These are phyloP conservation scores for Danaus chrysippus DNA, from an alignment of 2,888 invertebrate genomes.

Conservation along the genomic window DNA sequence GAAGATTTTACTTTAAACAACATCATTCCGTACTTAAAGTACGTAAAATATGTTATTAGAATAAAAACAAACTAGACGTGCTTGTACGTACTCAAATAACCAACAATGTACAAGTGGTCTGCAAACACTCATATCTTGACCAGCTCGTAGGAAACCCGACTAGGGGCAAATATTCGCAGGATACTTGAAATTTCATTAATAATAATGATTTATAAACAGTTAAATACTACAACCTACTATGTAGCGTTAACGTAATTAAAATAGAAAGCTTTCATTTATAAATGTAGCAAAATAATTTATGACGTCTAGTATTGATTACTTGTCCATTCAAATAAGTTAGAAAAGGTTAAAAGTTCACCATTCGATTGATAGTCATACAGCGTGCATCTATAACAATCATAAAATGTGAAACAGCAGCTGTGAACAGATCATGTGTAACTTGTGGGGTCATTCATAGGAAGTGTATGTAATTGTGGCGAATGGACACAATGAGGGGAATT, in stretches of 20 bases:
- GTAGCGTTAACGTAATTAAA: too few relatives aligned
- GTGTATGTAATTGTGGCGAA: slow-evolving; percentile 73
- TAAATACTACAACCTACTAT: too few relatives aligned
- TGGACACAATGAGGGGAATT: slow-evolving; percentile 77
- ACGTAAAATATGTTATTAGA: slow-evolving; percentile 29
- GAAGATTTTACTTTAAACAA: too few relatives aligned
- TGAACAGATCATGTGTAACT: slow-evolving; percentile 43
- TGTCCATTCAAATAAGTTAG: slow-evolving; percentile 5
- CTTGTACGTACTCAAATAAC: slow-evolving; percentile 21
- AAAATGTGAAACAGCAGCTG: slow-evolving; percentile 51
- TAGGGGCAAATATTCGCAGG: slow-evolving; percentile 24
- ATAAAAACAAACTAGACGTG: slow-evolving; percentile 31
- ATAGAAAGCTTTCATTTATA: too few relatives aligned
- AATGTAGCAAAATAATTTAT: too few relatives aligned
- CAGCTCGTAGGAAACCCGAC: slow-evolving; percentile 17
- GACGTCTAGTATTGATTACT: not conserved
- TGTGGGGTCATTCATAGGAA: slow-evolving; percentile 66
- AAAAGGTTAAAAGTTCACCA: slow-evolving; percentile 10
- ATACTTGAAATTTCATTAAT: slow-evolving; percentile 13
- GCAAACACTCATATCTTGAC: slow-evolving; percentile 31
- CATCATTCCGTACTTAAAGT: not conserved
- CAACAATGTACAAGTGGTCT: slow-evolving; percentile 30
- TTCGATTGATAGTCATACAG: not conserved
- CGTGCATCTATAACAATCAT: slow-evolving; percentile 18
- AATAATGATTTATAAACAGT: not conserved